Evolutionary conservation across 2,888 invertebrate species (phyloP), one percentile per base, ranked within the genome.

Genomic region (Perizoma flavofasciatum): DNA sequence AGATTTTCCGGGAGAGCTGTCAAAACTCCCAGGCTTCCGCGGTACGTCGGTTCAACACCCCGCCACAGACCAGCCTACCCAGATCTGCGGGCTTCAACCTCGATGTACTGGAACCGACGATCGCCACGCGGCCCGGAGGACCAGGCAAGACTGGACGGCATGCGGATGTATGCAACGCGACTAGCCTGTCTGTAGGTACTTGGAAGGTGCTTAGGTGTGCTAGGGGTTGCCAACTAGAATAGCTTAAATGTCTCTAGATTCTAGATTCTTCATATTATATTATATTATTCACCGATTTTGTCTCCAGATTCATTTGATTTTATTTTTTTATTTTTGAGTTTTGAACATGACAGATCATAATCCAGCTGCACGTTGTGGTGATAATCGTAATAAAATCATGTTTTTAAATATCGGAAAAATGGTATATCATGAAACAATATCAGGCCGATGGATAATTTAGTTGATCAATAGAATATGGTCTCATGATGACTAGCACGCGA

Each of bases 1-100:
- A 85, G 85, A 82, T 84, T 85, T 86, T 84, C 86, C 86, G 81
- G 85, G 82, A 73, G 77, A 79, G 80, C 85, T 84, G 84, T 85
- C 87, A 85, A 81, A 85, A 82, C 82, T 84, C 76, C 79, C 80
- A 76, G 76, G 78, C 80, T 84, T 87, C 85, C 88, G 89, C 71
- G 65, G 66, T 71, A 73, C 77, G 69, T 86, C 87, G 72, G 74
- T 78, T 80, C 85, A 83, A 78, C 81, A 78, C 83, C 81, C 77
- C 67, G 64, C 54, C 52, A 55, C 57, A 57, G 66, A 52, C 89
- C 83, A 83, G 56, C 62, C 10, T 63, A 72, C 34, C 47, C 5
- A 66, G 88, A 85, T 64, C 89, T 80, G 71, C 74, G 74, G 65
- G 70, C 70, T 66, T 65, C 60, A 43, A 61, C 58, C 41, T 11